Evolutionary conservation across 2,888 invertebrate species (phyloP).

Genomic region (Erebia aethiops): DNA sequence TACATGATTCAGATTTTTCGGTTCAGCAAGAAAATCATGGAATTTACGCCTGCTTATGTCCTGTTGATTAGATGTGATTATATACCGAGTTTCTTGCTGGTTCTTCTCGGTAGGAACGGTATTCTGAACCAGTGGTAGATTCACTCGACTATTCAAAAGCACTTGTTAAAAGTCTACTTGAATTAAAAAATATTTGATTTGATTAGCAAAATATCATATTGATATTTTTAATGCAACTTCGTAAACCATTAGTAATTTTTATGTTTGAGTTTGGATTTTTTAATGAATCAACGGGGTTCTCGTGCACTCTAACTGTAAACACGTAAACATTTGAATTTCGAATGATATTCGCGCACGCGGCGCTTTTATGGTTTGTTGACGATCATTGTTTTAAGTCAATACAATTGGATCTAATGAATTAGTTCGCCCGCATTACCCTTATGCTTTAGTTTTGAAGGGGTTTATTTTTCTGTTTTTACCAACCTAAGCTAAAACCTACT

Average conservation of each 20-base stretch:
- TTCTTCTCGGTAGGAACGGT: no score
- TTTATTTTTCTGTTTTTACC: not conserved
- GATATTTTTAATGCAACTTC: slow-evolving; percentile 8
- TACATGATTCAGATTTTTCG: no score
- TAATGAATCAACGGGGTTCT: slow-evolving; percentile 52
- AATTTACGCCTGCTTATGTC: no score
- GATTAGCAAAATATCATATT: no score
- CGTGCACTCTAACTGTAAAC: slow-evolving; percentile 41
- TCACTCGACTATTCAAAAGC: no score
- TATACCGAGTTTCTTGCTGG: no score
- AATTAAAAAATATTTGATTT: no score
- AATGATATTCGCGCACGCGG: slow-evolving; percentile 62
- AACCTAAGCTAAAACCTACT: no score
- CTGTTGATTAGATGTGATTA: no score
- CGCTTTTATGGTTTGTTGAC: slow-evolving; percentile 56
- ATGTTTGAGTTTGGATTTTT: slow-evolving; percentile 59
- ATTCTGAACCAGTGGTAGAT: no score
- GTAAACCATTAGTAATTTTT: slow-evolving; percentile 42
- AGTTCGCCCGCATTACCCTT: slow-evolving; percentile 19
- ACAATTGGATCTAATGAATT: slow-evolving; percentile 29
- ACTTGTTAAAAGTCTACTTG: no score
- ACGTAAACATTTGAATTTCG: slow-evolving; percentile 63
- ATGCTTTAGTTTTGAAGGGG: not conserved
- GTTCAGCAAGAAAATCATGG: no score
- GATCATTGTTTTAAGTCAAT: slow-evolving; percentile 40